phyloP scores from a whole-genome alignment of 30 jellyfish, hydroid and myxozoan genomes.

The Chrysaora quinquecirrha region DNA sequence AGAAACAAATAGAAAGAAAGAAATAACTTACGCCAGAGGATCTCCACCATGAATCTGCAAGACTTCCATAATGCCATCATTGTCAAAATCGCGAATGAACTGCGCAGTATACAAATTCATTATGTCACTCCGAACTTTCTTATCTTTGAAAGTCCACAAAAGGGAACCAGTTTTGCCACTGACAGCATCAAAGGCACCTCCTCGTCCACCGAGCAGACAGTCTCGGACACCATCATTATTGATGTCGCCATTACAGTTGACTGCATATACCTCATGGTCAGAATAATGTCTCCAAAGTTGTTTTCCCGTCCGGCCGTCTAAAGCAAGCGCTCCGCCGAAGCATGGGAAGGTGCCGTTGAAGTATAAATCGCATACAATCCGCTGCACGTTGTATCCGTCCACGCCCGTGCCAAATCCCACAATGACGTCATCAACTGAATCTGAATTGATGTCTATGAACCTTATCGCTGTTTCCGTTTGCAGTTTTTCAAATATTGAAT shows the following conservation, averaged over 20 bases:
- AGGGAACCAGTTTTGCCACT: constrained; percentile 73
- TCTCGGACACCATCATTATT: constrained; percentile 83
- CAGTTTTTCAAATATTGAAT: constrained; percentile 53
- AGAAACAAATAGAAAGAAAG: neutral
- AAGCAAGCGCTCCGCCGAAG: constrained; percentile 84
- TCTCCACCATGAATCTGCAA: constrained; percentile 93
- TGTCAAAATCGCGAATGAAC: constrained; percentile 75
- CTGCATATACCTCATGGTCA: constrained; percentile 64
- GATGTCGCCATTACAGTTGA: constrained; percentile 90
- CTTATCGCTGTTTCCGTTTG: constrained; percentile 71
- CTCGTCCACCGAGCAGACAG: constrained; percentile 89
- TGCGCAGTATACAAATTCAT: constrained; percentile 89
- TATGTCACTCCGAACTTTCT: constrained; percentile 5
- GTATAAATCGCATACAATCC: constrained; percentile 41
- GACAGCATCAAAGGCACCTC: constrained; percentile 85
- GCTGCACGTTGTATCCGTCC: constrained; percentile 33
- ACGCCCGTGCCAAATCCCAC: constrained; percentile 71
- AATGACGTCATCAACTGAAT: constrained; percentile 63
- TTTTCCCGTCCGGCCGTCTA: constrained; percentile 82
- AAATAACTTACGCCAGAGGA: constrained; percentile 75
- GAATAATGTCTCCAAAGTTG: constrained; percentile 79
- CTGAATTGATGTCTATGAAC: constrained; percentile 52
- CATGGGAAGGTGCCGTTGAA: constrained; percentile 63
- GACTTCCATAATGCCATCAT: constrained; percentile 86
- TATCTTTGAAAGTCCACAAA: constrained; percentile 75